Evolutionary conservation across 2,797 vertebrate species (phyloP), one percentile per base, ranked within the genome.

Genomic region (Anolis apletophallus): DNA sequence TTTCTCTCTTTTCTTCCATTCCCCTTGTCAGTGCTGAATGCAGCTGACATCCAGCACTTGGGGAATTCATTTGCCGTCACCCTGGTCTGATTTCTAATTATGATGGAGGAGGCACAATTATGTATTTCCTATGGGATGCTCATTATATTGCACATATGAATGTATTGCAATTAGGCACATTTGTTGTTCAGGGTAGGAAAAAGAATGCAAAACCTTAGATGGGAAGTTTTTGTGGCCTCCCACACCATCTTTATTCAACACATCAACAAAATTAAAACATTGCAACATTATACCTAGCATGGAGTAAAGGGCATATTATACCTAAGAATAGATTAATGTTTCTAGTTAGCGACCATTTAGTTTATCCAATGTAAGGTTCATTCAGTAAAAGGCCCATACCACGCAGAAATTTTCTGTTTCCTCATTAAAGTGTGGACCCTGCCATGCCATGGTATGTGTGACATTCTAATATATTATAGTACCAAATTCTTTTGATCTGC

Each of bases 81-180:
- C 92, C 79, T 32, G 79, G 36, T 90, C 92, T 94, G 93, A 94
- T 94, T 94, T 91, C 92, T 94, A 95, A 95, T 96, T 95, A 94
- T 26, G 84, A 93, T 93, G 93, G 93, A 93, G 88, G 93, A 91
- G 84, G 90, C 94, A 88, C 3, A 0, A 90, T 90, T 91, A 91
- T 91, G 93, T 93, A 93, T 95, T 91, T 95, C 95, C 94, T 95
- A 91, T 94, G 95, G 94, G 96, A 95, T 88, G 88, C 91, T 96
- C 94, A 92, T 95, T 96, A 96, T 91, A 88, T 90, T 91, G 90
- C 94, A 90, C 91, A 93, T 86, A 91, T 91, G 92, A 94, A 94
- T 94, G 91, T 91, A 89, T 90, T 91, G 93, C 94, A 95, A 95
- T 96, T 95, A 94, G 91, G 94, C 93, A 57, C 92, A 86, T 95